Evolutionary conservation across 2,888 invertebrate genomes (phyloP), one percentile per base, ranked within the genome.

Genomic region (Heliothis peltigera): DNA sequence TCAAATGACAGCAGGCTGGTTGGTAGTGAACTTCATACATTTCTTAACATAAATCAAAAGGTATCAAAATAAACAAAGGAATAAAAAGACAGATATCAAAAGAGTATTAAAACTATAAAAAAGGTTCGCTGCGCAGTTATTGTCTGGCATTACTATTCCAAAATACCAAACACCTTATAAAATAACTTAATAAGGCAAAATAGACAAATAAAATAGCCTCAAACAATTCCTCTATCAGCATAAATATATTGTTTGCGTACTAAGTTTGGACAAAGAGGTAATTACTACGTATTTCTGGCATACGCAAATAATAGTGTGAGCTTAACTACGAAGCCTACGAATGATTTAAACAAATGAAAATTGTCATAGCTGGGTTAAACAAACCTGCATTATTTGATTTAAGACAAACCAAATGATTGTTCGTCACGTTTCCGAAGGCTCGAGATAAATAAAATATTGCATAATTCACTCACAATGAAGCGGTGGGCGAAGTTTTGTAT

Each of bases 381-480:
- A 89, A 88, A 88, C 83, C 71, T 73, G 70, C 69, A 72, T 80
- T 85, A 77, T 88, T 87, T 88, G 82, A 80, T 62, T 73, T 71
- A 77, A 80, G 82, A 83, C 83, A 87, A 87, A 81, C 85, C 88
- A 87, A 91, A 89, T 87, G 83, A 76, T 82, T 77, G 81, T 77
- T 68, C 59, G 62, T 82, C 82, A 82, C 79, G 75, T 82, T 77
- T 70, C 59, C 73, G 66, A 77, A 80, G 80, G 77, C 71, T 77
- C 64, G 63, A 63, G 73, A 75, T 74, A 81, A 82, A 85, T 73
- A 84, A 76, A 76, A 66, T 74, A 74, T 87, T 87, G 79, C 86
- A 64, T 75, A 85, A 86, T 76, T 43, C 71, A 64, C 52, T 43
- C 71, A 64, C 52, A 63, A 61, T 70, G 77, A 73, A 67, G 61